These are phyloP conservation scores for Silurus lanzhouensis DNA, from an alignment of 2,797 vertebrate genomes.

Conservation along the genomic window DNA sequence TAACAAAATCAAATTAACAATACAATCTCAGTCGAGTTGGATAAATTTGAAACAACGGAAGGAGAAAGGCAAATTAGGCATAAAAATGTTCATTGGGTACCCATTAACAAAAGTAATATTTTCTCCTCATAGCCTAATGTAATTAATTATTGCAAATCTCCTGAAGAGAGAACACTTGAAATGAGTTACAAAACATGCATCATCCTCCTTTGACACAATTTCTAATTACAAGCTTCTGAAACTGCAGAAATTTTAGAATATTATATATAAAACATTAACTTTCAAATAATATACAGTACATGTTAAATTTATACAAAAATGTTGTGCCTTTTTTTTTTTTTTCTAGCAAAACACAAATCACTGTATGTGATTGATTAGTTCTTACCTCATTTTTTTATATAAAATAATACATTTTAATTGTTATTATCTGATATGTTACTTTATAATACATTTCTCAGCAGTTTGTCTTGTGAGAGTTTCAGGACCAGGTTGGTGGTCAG, in stretches of 20 bases:
- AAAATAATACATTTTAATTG: background rate
- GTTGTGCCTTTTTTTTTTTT: background rate
- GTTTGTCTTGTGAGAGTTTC: background rate
- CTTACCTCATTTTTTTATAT: background rate
- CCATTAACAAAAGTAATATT: background rate
- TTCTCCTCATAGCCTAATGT: background rate
- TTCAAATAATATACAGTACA: background rate
- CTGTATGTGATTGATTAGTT: background rate
- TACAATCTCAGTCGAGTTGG: background rate
- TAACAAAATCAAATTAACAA: background rate
- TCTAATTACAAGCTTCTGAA: conserved; percentile 30
- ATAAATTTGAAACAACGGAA: background rate
- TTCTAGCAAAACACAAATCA: background rate
- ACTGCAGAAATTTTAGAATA: background rate
- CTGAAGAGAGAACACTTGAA: conserved; percentile 31
- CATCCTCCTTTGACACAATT: conserved; percentile 26
- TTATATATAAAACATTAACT: background rate
- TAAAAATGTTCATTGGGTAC: background rate
- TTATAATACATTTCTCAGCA: background rate
- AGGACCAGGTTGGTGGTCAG: background rate
- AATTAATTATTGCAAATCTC: conserved; percentile 34
- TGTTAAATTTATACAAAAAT: background rate
- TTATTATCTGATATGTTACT: background rate
- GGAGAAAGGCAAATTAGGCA: background rate
- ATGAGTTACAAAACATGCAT: conserved; percentile 37